Evolutionary conservation across 2,888 invertebrate genomes (phyloP).

Genomic region (Drosophila kuntzei): DNA sequence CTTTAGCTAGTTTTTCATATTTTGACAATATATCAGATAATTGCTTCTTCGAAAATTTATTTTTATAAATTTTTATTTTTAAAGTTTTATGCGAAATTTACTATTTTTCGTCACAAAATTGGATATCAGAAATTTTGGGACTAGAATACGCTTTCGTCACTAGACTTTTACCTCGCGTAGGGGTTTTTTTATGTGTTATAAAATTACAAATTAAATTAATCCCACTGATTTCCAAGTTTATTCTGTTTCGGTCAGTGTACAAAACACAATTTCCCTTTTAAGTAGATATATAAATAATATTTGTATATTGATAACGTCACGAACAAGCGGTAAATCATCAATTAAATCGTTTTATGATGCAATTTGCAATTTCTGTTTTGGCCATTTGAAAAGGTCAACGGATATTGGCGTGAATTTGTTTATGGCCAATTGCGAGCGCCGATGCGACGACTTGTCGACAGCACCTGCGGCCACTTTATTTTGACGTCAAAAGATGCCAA

Average conservation of each 20-base stretch:
- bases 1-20: no score
- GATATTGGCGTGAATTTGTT: slow-evolving; percentile 60
- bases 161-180: no score
- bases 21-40: no score
- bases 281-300: slow-evolving; percentile 6
- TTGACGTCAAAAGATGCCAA: slow-evolving; percentile 45
- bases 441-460: slow-evolving; percentile 48
- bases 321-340: slow-evolving; percentile 64
- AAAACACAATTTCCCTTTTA: slow-evolving; percentile 8
- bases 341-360: slow-evolving; percentile 73
- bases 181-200: no score
- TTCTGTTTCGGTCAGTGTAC: slow-evolving; percentile 2
- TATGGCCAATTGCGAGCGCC: slow-evolving; percentile 40
- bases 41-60: no score
- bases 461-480: slow-evolving; percentile 69
- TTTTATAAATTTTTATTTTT: no score
- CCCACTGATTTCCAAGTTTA: neutral
- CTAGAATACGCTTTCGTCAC: no score
- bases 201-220: no score
- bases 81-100: no score
- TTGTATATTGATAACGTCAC: slow-evolving; percentile 49
- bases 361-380: slow-evolving; percentile 47
- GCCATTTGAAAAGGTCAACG: slow-evolving; percentile 50
- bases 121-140: no score
- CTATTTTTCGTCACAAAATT: no score